Evolutionary conservation across 37 sponge, comb jelly and placozoan species (phyloP).

Genomic region (Beroe ovata): DNA sequence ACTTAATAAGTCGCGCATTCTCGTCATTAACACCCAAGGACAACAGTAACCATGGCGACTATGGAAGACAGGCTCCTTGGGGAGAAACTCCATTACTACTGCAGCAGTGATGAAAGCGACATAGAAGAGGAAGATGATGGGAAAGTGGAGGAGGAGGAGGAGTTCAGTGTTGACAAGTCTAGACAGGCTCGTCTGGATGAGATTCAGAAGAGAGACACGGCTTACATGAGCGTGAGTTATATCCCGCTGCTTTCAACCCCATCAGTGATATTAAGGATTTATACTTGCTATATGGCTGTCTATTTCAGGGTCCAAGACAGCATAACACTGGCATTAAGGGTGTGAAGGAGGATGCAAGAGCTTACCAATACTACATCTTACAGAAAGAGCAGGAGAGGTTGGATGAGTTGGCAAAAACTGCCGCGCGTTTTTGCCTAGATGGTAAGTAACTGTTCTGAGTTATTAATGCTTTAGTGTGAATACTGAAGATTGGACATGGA

Average conservation of each 20-base stretch:
- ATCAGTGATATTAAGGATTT: too few species aligned
- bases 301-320: conserved; percentile 43
- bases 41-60: conserved; percentile 59
- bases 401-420: conserved; percentile 26
- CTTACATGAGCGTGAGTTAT: conserved; percentile 25
- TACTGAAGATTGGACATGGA: too few species aligned
- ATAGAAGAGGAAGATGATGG: conserved; percentile 54
- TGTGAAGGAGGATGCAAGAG: conserved; percentile 57
- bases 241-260: not conserved
- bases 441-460: too few species aligned
- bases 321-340: conserved; percentile 63
- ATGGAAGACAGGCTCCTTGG: conserved; percentile 68
- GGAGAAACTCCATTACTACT: conserved; percentile 67
- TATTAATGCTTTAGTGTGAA: too few species aligned
- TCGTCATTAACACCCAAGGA: too few species aligned
- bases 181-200: not conserved
- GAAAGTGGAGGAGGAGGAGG: not conserved
- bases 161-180: conserved; percentile 21
- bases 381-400: conserved; percentile 54
- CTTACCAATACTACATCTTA: conserved; percentile 21
- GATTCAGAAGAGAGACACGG: not conserved
- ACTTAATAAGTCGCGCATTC: too few species aligned
- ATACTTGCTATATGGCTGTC: too few species aligned
- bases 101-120: conserved; percentile 65
- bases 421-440: conserved; percentile 1